Evolutionary conservation across 2,797 vertebrate genomes (phyloP).

Genomic region (Gallinago solitaria): DNA sequence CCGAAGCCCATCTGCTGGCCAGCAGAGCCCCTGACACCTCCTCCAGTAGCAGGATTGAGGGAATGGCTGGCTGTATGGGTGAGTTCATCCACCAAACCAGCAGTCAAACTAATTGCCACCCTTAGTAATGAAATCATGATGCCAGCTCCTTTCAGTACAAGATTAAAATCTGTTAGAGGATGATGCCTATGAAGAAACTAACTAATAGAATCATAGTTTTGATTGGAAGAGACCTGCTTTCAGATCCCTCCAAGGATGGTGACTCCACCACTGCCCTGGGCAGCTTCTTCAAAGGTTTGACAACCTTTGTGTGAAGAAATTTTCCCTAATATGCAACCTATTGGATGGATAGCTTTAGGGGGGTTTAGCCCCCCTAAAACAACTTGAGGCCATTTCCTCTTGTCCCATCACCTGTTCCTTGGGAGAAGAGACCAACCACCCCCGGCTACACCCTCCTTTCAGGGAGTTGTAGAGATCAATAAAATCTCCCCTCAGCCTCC

Average conservation of each 20-base stretch:
- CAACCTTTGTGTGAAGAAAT: background rate
- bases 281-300: background rate
- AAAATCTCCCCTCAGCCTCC: background rate
- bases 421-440: background rate
- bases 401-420: background rate
- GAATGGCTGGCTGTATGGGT: background rate
- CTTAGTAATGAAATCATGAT: rapidly evolving
- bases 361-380: background rate
- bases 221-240: background rate
- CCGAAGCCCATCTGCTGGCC: background rate
- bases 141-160: background rate
- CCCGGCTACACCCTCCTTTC: background rate
- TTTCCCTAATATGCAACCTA: background rate
- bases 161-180: background rate
- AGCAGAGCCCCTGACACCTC: background rate
- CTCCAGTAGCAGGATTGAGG: background rate
- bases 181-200: background rate
- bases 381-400: background rate
- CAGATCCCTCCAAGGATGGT: background rate
- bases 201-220: background rate
- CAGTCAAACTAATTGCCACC: background rate
- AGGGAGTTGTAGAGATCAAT: background rate
- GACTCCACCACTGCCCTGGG: background rate
- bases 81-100: background rate
- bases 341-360: no score